Evolutionary conservation across 2,888 invertebrate genomes (phyloP).

Genomic region (Nemoura dubitans): DNA sequence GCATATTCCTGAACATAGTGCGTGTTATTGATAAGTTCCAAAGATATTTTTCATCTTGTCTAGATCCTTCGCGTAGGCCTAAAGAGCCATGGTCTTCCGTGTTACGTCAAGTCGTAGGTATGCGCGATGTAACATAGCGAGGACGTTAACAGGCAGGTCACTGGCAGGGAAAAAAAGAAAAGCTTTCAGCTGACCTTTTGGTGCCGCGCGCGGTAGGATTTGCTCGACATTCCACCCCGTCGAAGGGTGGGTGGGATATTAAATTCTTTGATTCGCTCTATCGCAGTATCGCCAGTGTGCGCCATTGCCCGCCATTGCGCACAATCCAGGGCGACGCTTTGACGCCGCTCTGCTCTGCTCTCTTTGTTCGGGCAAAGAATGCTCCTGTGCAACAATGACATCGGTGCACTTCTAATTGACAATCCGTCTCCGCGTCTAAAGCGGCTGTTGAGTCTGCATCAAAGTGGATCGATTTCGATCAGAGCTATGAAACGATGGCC

Average conservation of each 20-base stretch:
- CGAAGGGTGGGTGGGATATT: neutral
- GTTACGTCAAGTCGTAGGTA: neutral
- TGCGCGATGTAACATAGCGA: neutral
- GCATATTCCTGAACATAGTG: too few relatives aligned
- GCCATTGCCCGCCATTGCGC: neutral
- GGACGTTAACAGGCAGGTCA: too few relatives aligned
- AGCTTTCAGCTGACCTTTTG: neutral
- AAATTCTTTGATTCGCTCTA: conserved; percentile 9
- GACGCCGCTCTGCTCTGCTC: neutral
- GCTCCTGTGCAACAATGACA: neutral
- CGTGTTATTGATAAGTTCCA: too few relatives aligned
- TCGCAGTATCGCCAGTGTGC: neutral
- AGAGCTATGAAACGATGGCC: too few relatives aligned
- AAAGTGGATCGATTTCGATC: too few relatives aligned
- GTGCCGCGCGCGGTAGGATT: neutral
- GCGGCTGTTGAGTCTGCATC: too few relatives aligned
- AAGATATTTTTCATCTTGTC: neutral
- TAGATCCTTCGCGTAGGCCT: neutral
- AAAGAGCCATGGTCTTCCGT: neutral
- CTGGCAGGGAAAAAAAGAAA: neutral
- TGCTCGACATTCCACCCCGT: conserved; percentile 12
- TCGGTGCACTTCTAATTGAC: neutral
- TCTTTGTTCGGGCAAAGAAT: neutral
- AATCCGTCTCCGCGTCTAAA: too few relatives aligned
- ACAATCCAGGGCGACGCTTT: neutral